These are phyloP conservation scores for Romanogobio albipinnatus DNA, from an alignment of 2,113 vertebrate genomes.

Conservation along the genomic window DNA sequence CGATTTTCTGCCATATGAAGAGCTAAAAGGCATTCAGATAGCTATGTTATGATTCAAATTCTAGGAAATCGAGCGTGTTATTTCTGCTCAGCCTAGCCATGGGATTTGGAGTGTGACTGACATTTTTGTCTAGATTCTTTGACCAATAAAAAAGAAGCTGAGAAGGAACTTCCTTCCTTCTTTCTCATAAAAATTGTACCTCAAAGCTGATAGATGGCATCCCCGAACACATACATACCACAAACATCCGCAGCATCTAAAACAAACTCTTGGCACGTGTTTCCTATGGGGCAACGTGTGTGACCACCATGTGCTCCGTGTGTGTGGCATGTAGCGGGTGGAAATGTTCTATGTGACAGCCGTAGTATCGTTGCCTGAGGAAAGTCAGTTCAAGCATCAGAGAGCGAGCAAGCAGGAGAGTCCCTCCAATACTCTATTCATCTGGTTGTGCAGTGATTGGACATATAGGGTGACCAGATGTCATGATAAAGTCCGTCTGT, in stretches of 20 bases:
- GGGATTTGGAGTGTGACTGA: neutral
- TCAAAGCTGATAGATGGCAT: neutral
- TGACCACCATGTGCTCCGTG: conserved; percentile 26
- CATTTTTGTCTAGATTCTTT: neutral
- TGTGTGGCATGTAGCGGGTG: conserved; percentile 53
- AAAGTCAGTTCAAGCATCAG: conserved; percentile 11
- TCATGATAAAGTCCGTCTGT: neutral
- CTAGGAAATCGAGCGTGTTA: neutral
- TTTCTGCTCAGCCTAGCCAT: neutral
- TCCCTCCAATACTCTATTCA: conserved; percentile 6
- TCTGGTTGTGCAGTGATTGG: neutral
- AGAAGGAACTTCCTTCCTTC: neutral
- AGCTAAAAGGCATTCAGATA: neutral
- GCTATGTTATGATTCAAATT: neutral
- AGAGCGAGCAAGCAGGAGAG: conserved; percentile 30
- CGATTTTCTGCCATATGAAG: neutral
- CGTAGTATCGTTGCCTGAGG: conserved; percentile 58
- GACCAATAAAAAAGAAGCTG: neutral
- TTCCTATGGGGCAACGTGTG: conserved; percentile 27
- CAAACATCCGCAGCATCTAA: neutral
- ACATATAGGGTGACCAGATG: conserved; percentile 7
- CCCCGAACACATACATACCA: neutral
- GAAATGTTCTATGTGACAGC: conserved; percentile 59
- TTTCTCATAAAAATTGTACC: neutral
- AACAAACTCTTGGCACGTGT: conserved; percentile 15